Percentiles rank a stretch among this genome's conserved stretches.
These are phyloP conservation scores for Periphyllus acericola DNA, from an alignment of 2,888 invertebrate species.

Conservation along the genomic window DNA sequence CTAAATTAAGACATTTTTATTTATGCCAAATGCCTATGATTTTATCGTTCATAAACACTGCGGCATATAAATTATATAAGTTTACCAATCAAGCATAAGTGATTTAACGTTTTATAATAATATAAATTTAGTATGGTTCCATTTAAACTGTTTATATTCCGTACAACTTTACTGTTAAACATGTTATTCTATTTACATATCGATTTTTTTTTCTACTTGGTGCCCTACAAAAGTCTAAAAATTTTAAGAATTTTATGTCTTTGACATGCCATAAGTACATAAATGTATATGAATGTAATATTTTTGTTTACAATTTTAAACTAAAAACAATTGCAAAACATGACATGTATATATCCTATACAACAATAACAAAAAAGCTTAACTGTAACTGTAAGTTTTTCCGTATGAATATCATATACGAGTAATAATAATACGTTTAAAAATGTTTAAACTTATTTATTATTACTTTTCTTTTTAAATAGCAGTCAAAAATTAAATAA, in stretches of 20 bases:
- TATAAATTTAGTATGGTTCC: background rate
- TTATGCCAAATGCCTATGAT: background rate
- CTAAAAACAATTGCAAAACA: background rate
- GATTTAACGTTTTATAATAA: background rate
- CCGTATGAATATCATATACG: too few species aligned
- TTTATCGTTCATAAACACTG: background rate
- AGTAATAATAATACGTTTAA: too few species aligned
- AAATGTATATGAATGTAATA: too few species aligned
- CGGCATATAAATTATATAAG: background rate
- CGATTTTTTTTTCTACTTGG: slow-evolving; percentile 2
- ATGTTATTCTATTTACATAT: background rate
- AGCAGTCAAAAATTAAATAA: too few species aligned
- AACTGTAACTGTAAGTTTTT: too few species aligned
- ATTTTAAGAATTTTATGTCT: background rate
- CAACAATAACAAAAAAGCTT: too few species aligned
- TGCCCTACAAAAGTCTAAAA: slow-evolving; percentile 21
- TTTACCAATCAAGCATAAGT: background rate
- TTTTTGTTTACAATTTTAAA: background rate
- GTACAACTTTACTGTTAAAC: background rate
- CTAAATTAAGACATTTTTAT: background rate
- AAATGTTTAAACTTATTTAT: too few species aligned
- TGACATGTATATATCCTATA: background rate
- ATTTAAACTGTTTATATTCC: background rate
- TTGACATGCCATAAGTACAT: background rate
- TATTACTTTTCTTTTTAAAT: too few species aligned